Evolutionary conservation across 64 coral and sea anemone genomes (phyloP).

Genomic region (Actinia equina): DNA sequence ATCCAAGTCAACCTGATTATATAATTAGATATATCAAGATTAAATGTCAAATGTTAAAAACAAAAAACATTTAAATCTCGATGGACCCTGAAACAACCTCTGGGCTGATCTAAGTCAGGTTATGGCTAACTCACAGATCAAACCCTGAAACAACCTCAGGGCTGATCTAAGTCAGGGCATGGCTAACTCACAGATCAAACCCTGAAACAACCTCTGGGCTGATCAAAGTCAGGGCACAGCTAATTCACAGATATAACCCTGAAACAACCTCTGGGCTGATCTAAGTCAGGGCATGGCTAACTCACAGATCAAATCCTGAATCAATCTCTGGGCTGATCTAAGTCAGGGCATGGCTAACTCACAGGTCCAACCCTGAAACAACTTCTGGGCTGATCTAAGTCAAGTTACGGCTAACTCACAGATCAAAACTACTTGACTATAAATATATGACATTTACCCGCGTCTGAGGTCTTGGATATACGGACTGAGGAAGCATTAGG

Average conservation of each 20-base stretch:
- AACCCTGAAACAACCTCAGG: neutral
- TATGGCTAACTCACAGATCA: too few relatives aligned
- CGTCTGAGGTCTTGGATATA: too few relatives aligned
- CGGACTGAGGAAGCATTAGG: too few relatives aligned
- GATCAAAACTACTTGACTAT: too few relatives aligned
- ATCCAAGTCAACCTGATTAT: conserved; percentile 77
- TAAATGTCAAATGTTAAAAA: neutral
- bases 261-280: neutral
- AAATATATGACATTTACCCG: too few relatives aligned
- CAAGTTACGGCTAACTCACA: too few relatives aligned
- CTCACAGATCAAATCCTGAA: neutral
- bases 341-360: neutral
- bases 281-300: neutral
- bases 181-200: too few relatives aligned
- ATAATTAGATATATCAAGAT: neutral
- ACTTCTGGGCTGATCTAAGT: neutral
- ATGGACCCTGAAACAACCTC: neutral
- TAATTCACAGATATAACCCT: too few relatives aligned
- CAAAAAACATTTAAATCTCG: too few relatives aligned
- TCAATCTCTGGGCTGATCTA: neutral
- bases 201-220: neutral
- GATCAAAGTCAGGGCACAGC: neutral
- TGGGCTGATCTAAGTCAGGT: neutral
- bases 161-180: neutral
- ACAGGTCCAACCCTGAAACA: neutral